Base-by-base conservation (phyloP, 2,888 invertebrate species). In the Tolmerus cingulatus region DNA sequence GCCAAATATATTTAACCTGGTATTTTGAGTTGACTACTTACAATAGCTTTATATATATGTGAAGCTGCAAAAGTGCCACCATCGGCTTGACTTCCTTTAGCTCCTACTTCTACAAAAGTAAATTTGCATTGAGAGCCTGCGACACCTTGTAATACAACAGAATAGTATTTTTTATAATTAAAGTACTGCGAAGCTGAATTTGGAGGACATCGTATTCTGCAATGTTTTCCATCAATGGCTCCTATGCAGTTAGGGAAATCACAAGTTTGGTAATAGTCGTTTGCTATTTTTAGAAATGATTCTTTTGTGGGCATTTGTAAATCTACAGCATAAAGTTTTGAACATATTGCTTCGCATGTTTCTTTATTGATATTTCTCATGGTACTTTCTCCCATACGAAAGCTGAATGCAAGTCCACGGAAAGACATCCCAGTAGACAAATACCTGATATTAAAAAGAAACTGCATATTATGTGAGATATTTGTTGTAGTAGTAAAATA, bases 1-100 rank as follows among this genome's bases (percentile, higher is more conserved):
- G 86, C 30, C 51, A 86, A 86, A 23, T 76, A 74, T 5, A 77
- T 86, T 74, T 76, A 23, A 19, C 51, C 46, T 86, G 86, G 86
- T 51, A 86, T 16, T 46, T 76, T 34, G 57, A 86, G 34, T 78
- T 86, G 78, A 51, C 46, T 57, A 27, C 74, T 19, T 34, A 66
- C 30, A 66, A 66, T 86, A 76, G n/a, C 76, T 23, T 86, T 86
- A n/a, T 76, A n/a, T 86, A 86, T 46, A 46, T 76, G 40, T 74
- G 86, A 86, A 43, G 86, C 46, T 27, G 76, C 86, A 86, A 86
- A 86, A 30, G 76, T 76, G 43, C 86, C 86, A 76, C 78, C 77
- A 27, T 86, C 76, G 34, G 76, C 43, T 74, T 86, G 40, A 43
- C 23, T 76, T 14, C 86, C 86, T 12, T 74, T 34, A 27, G 77